Evolutionary conservation across 2,888 invertebrate genomes (phyloP).

Genomic region (Ophion ellenae): DNA sequence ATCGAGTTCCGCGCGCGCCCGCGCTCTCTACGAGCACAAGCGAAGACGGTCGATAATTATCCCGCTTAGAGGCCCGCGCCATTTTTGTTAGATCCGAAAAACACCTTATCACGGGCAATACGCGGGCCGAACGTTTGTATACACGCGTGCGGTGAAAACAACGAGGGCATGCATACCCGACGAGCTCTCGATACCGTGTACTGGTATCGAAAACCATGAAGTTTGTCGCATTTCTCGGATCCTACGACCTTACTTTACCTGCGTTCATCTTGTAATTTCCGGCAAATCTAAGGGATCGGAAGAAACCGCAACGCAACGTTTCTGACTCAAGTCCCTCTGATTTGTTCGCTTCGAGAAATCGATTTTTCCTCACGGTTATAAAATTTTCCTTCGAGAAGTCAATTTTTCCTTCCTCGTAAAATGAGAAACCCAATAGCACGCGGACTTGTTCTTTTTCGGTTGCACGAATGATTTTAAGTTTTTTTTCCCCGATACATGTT

Average conservation of each 20-base stretch:
- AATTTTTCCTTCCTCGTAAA: not conserved
- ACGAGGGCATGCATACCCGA: slow-evolving; percentile 16
- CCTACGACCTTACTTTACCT: not conserved
- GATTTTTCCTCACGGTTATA: not conserved
- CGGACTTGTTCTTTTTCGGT: not conserved
- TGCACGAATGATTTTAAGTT: not conserved
- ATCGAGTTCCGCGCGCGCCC: slow-evolving; percentile 21
- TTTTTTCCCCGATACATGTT: no score
- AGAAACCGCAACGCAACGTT: not conserved
- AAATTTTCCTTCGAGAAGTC: not conserved
- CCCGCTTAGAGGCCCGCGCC: slow-evolving; percentile 12
- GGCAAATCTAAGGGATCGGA: not conserved
- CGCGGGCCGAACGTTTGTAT: not conserved
- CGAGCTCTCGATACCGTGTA: slow-evolving; percentile 31
- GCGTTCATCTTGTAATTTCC: not conserved
- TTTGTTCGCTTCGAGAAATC: not conserved
- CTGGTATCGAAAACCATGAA: slow-evolving; percentile 21
- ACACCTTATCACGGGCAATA: slow-evolving; percentile 2
- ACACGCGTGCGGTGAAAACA: not conserved
- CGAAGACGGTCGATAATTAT: slow-evolving; percentile 59
- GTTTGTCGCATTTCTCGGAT: not conserved
- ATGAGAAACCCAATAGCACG: no score
- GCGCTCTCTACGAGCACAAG: not conserved
- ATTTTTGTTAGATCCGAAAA: slow-evolving; percentile 17
- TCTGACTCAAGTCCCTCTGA: not conserved